Conservation (phyloP, 2,888 invertebrate genomes). For the Penaeus monodon region DNA sequence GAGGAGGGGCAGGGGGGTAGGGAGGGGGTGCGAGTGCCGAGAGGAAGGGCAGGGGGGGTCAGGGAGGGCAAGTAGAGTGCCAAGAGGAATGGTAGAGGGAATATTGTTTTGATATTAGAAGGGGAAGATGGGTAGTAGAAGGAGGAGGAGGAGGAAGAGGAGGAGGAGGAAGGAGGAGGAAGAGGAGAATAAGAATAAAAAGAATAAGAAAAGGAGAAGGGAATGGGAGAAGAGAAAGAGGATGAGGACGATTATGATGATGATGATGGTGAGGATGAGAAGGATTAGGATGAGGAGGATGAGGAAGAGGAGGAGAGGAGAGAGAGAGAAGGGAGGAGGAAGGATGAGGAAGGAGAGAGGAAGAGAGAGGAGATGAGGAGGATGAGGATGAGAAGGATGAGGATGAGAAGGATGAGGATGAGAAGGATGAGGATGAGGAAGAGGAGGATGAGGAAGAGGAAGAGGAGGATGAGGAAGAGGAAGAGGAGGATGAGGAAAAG, state of each 20-base stretch:
- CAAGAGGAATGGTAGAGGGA: neutral
- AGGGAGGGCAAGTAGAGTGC: neutral
- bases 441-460: neutral
- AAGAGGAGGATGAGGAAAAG: neutral
- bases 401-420: neutral
- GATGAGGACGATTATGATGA: neutral
- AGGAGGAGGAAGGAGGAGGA: neutral
- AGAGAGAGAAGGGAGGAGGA: too few species aligned
- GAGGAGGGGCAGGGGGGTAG: too few species aligned
- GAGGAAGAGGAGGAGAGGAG: too few species aligned
- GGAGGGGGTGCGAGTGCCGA: neutral
- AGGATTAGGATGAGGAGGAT: neutral
- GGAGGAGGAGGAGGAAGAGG: too few species aligned
- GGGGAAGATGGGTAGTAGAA: too few species aligned
- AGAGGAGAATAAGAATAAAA: neutral
- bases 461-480: neutral
- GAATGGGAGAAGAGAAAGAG: neutral
- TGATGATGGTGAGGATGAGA: neutral
- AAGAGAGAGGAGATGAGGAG: neutral
- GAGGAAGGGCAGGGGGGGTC: neutral
- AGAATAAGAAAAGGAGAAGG: neutral
- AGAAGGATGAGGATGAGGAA: neutral
- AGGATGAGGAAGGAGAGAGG: too few species aligned
- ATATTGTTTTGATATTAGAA: neutral
- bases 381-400: neutral